Evolutionary conservation across 2,797 vertebrate species (phyloP).

Genomic region (Sebastolobus altivelis): DNA sequence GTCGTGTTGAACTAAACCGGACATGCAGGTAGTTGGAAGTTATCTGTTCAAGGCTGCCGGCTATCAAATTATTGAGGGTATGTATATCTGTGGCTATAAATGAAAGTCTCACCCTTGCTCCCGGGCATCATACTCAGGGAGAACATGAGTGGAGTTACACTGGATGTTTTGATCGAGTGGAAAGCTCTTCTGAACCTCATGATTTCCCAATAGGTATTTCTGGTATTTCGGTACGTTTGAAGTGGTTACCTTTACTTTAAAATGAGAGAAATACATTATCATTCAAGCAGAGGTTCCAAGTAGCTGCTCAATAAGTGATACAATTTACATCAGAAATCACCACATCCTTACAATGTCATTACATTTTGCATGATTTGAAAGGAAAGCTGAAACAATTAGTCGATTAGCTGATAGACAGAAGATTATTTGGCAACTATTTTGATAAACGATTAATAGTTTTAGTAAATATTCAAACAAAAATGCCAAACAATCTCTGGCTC

Average conservation of each 20-base stretch:
- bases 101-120: constrained; percentile 1
- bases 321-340: not conserved
- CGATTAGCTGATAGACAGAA: not conserved
- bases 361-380: not conserved
- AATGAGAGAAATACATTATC: not conserved
- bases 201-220: not conserved
- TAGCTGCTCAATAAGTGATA: not conserved
- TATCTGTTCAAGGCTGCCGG: not conserved
- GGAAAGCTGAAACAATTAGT: too few species aligned
- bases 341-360: too few species aligned
- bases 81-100: not conserved
- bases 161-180: not conserved
- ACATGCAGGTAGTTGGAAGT: not conserved
- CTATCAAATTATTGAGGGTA: not conserved
- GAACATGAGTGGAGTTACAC: not conserved
- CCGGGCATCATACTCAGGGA: not conserved
- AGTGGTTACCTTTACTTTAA: not conserved
- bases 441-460: too few species aligned
- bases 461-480: not conserved
- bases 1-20: not conserved
- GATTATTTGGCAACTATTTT: not conserved
- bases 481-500: not conserved
- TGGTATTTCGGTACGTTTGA: not conserved
- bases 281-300: not conserved
- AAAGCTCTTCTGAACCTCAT: not conserved